phyloP scores from a whole-genome alignment of 2,797 vertebrate species.

The Coluber constrictor region DNA sequence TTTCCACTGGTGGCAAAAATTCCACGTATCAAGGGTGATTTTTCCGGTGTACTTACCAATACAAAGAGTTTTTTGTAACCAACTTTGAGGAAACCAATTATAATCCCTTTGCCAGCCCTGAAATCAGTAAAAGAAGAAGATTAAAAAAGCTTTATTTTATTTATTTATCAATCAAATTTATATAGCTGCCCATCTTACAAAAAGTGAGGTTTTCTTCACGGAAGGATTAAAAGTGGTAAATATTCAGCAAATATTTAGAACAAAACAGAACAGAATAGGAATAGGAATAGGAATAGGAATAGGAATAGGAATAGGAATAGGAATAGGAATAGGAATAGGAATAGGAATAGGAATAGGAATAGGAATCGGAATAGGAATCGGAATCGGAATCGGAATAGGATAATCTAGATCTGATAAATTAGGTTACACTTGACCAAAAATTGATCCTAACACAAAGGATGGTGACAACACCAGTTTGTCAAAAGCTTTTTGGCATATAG shows the following conservation, averaged over 20 bases:
- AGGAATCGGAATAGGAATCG: too few species aligned
- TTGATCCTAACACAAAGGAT: background rate
- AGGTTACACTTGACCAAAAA: background rate
- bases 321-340: too few species aligned
- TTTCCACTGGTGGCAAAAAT: background rate
- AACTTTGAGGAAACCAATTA: constrained; percentile 87
- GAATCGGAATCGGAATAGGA: too few species aligned
- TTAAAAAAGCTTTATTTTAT: background rate
- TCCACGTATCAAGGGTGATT: background rate
- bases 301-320: too few species aligned
- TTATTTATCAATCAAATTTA: background rate
- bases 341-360: too few species aligned
- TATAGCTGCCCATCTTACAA: background rate
- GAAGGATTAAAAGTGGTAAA: background rate
- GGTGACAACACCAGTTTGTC: background rate
- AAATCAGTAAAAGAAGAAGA: constrained; percentile 3
- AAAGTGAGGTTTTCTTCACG: background rate
- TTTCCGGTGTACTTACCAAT: constrained; percentile 74
- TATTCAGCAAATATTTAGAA: background rate
- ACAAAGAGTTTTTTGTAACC: constrained; percentile 93
- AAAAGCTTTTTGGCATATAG: background rate
- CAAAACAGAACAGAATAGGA: too few species aligned
- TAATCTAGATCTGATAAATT: background rate
- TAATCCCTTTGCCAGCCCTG: constrained; percentile 70
- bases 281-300: too few species aligned